Evolutionary conservation across 2,113 vertebrate species (phyloP), one percentile per base, ranked within the genome.

Genomic region (Alligator mississippiensis): DNA sequence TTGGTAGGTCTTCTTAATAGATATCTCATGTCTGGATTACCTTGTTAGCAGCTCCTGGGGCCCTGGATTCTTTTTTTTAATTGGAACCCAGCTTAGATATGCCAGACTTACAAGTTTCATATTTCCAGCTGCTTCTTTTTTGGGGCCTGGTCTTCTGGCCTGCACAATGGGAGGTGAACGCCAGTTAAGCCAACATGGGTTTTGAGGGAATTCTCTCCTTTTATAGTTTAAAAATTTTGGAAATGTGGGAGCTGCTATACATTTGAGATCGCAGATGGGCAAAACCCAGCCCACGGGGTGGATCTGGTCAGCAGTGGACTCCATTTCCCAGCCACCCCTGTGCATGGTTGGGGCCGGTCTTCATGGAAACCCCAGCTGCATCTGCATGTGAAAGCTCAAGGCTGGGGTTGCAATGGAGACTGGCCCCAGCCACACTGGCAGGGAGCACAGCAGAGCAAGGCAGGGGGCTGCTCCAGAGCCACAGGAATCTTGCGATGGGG

Each of bases 11-110:
- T 80, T 54, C 8, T 70, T 90, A 84, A 90, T 3, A 74, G 80
- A 59, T 77, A 80, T 14, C 17, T 96, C 91, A 90, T 87, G 80
- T 76, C 68, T 89, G 81, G 82, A 47, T 34, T 90, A 86, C 82
- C 79, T 91, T 87, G 79, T 85, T 82, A 93, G 28, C 4, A 22
- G 62, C 75, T 85, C 75, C 80, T 2, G 1, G 82, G 25, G 66
- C 88, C 62, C 54, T n/a, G 59, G 77, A 66, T 84, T 90, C 74
- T 68, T 80, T 34, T 82, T 9, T 0, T 0, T 47, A 64, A 28
- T 1, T 75, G 30, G 3, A 2, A 10, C 68, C 34, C 63, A 59
- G 63, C 18, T 72, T 34, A 27, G 19, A 34, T 3, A 38, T 47
- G 14, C 22, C 38, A 80, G 15, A 19, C 57, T 78, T 61, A 27